phyloP scores from a whole-genome alignment of 2,113 vertebrate genomes.

The Dasyurus viverrinus region DNA sequence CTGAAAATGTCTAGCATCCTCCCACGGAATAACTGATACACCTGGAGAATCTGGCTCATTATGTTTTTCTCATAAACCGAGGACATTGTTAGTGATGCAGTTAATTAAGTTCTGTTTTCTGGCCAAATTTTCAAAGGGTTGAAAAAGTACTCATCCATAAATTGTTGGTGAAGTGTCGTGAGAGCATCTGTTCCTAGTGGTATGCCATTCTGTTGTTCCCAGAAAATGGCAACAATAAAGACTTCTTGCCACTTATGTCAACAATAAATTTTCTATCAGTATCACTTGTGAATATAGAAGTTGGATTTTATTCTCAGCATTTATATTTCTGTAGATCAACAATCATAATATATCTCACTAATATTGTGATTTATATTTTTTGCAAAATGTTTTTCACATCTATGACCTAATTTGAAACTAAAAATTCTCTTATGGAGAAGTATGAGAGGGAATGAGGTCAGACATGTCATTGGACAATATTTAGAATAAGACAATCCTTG shows the following conservation, averaged over 20 bases:
- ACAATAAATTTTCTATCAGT: not conserved
- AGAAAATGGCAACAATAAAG: not conserved
- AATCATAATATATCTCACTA: not conserved
- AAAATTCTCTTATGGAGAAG: not conserved
- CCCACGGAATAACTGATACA: not conserved
- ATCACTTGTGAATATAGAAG: not conserved
- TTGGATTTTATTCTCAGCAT: not conserved
- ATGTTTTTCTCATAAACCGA: not conserved
- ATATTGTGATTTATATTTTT: not conserved
- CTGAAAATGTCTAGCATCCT: not conserved
- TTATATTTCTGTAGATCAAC: not conserved
- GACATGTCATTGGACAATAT: not conserved
- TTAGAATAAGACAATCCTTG: not conserved
- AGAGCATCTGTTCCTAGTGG: not conserved
- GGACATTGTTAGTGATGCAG: not conserved
- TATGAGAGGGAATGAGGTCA: not conserved
- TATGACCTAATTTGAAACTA: not conserved
- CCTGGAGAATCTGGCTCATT: not conserved
- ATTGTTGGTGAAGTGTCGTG: not conserved
- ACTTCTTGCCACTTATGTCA: not conserved
- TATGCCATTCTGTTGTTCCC: not conserved
- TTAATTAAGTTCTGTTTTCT: not conserved
- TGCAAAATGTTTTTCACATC: not conserved
- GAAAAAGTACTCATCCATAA: not conserved
- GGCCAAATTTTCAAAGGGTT: constrained; percentile 1